These are phyloP conservation scores for Drosophila greeni DNA, from an alignment of 2,888 invertebrate genomes.

Conservation along the genomic window DNA sequence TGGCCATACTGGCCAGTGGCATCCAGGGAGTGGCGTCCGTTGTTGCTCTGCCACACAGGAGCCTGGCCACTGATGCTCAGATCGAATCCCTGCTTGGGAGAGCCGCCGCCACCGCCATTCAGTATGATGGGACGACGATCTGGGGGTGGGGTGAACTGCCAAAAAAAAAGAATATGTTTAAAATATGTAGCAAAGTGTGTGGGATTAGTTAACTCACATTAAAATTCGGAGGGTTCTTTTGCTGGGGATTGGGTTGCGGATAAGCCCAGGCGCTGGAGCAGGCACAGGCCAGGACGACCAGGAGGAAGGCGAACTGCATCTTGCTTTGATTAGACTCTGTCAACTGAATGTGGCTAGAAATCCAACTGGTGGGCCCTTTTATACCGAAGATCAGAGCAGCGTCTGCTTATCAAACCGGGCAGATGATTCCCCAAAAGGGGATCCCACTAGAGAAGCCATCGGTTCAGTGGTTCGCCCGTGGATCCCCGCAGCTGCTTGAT, in stretches of 20 bases:
- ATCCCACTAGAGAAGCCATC: constrained; percentile 4
- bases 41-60: constrained; percentile 72
- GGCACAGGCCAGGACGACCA: constrained; percentile 24
- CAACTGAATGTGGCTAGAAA: constrained; percentile 20
- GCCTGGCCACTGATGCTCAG: constrained; percentile 59
- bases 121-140: constrained; percentile 24
- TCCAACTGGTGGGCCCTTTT: background rate
- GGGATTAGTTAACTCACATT: background rate
- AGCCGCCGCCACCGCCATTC: constrained; percentile 40
- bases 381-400: constrained; percentile 7
- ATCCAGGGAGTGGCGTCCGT: constrained; percentile 68
- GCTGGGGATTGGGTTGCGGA: constrained; percentile 33
- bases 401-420: constrained; percentile 21
- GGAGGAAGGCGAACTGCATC: constrained; percentile 27
- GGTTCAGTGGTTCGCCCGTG: constrained; percentile 39
- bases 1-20: constrained; percentile 69
- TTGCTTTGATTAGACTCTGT: constrained; percentile 6
- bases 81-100: constrained; percentile 63
- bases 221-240: constrained; percentile 2
- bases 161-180: background rate
- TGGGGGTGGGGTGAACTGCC: background rate
- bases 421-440: constrained; percentile 45
- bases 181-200: background rate
- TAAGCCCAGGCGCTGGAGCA: constrained; percentile 12
- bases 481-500: constrained; percentile 46